phyloP scores from a whole-genome alignment of 2,113 vertebrate genomes.

The Phoenicopterus ruber region DNA sequence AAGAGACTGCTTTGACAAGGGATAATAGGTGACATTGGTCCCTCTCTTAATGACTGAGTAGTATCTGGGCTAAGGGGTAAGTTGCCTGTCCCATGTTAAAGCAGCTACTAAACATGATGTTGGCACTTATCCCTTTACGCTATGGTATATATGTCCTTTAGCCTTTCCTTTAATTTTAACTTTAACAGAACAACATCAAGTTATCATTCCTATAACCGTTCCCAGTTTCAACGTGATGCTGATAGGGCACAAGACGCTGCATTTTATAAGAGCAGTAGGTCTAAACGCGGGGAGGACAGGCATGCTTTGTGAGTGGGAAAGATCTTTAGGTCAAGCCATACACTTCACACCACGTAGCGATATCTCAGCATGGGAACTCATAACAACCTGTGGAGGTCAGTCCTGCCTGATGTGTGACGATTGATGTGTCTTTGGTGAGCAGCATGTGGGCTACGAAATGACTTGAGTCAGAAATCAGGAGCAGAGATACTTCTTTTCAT shows the following conservation, averaged over 20 bases:
- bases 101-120: background rate
- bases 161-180: background rate
- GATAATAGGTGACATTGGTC: background rate
- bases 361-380: background rate
- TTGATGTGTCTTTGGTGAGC: background rate
- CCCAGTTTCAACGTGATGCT: background rate
- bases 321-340: background rate
- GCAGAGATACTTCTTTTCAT: background rate
- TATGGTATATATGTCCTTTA: background rate
- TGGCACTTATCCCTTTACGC: background rate
- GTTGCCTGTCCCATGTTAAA: background rate
- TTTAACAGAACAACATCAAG: background rate
- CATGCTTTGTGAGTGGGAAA: background rate
- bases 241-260: background rate
- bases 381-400: background rate
- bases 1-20: background rate
- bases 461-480: background rate
- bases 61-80: background rate
- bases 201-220: background rate
- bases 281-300: background rate
- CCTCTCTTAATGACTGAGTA: background rate
- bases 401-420: background rate
- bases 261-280: background rate
- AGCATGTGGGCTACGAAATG: background rate
- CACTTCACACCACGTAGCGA: fast-evolving